A percentile compares a stretch with the other conserved stretches of the same genome.
phyloP scores from a whole-genome alignment of 1,140 invertebrate genomes.

The Drosophila ogumai region DNA sequence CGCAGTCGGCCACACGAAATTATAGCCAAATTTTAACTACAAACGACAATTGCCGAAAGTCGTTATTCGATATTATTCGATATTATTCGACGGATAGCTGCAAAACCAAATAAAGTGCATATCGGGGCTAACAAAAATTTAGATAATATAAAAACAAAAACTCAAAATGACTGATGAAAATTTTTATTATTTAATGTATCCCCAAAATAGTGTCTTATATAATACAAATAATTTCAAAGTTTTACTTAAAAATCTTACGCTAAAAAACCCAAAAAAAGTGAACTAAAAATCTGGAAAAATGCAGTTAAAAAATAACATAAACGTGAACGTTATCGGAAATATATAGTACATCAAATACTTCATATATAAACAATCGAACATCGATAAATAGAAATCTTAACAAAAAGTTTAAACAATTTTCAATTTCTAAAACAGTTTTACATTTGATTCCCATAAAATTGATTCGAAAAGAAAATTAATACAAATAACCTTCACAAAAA shows the following conservation, averaged over 20 bases:
- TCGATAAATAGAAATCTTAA: not conserved
- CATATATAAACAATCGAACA: not conserved
- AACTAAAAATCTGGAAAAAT: not conserved
- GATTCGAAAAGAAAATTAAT: not conserved
- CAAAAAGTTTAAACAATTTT: too few relatives aligned
- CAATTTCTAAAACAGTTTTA: not conserved
- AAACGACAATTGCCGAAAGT: constrained; percentile 28
- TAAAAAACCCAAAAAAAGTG: not conserved
- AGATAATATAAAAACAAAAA: not conserved
- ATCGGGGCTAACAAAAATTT: not conserved
- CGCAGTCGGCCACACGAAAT: constrained; percentile 35
- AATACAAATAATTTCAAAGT: not conserved
- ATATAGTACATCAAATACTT: not conserved
- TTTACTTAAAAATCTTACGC: not conserved
- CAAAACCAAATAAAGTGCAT: constrained; percentile 21
- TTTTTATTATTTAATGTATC: not conserved
- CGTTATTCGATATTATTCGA: not conserved
- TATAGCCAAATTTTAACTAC: constrained; percentile 14
- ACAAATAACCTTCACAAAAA: not conserved
- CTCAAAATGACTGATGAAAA: constrained; percentile 12
- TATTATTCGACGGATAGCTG: constrained; percentile 1
- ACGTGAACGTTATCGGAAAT: not conserved
- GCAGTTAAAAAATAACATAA: not conserved
- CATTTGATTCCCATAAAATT: not conserved
- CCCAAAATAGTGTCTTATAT: not conserved